Percentiles rank a stretch among this genome's conserved stretches.
phyloP scores from a whole-genome alignment of 2,888 invertebrate species.

The Pelosia muscerda region DNA sequence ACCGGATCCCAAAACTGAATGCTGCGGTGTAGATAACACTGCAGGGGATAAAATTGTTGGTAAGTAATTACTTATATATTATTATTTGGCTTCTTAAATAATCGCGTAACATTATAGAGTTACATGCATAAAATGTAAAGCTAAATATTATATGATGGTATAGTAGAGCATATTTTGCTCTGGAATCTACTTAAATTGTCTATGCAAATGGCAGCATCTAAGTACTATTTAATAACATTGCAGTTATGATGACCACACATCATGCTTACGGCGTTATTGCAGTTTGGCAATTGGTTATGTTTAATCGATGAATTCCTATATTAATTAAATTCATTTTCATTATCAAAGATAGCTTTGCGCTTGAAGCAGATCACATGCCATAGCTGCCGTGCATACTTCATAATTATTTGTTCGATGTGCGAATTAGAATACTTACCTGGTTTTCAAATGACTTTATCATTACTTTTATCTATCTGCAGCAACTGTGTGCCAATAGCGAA shows the following conservation, averaged over 20 bases:
- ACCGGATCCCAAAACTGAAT: slow-evolving; percentile 59
- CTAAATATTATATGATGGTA: no score
- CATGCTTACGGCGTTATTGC: no score
- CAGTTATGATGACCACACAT: neutral
- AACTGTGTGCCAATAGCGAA: neutral
- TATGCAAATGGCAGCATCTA: no score
- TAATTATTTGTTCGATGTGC: neutral
- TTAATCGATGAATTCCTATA: neutral
- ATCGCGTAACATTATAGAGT: neutral
- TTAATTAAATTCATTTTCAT: neutral
- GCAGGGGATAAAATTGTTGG: slow-evolving; percentile 66
- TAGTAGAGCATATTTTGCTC: no score
- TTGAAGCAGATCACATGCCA: neutral
- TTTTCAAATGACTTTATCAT: neutral
- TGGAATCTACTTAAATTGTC: no score
- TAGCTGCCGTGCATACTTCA: neutral
- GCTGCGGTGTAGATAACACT: slow-evolving; percentile 68
- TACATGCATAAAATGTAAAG: neutral
- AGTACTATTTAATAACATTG: no score
- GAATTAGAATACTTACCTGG: neutral
- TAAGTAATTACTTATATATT: slow-evolving; percentile 34
- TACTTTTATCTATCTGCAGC: neutral
- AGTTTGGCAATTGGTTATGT: neutral
- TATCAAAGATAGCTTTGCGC: neutral
- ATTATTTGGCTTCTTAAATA: neutral